Evolutionary conservation across 2,113 vertebrate genomes (phyloP).

Genomic region (Amazona guildingii): DNA sequence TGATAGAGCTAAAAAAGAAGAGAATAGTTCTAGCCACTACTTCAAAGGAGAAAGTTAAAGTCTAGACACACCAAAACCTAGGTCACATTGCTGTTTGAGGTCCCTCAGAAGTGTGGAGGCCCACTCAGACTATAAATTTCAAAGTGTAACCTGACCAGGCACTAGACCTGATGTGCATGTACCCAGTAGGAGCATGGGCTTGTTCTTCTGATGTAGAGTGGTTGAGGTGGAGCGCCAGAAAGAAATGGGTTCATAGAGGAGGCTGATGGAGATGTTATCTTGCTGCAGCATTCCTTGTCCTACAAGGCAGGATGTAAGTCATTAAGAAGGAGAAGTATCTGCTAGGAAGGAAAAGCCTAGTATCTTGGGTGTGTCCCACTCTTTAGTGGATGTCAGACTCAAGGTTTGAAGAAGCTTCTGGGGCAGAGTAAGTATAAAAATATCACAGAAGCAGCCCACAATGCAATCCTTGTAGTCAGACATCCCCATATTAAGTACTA

Average conservation of each 20-base stretch:
- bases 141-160: not conserved
- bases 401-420: not conserved
- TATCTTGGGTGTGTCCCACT: not conserved
- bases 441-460: not conserved
- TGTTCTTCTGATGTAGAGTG: not conserved
- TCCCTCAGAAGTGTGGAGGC: fast-evolving
- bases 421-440: not conserved
- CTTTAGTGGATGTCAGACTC: not conserved
- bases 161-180: not conserved
- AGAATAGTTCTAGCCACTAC: not conserved
- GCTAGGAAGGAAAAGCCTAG: not conserved
- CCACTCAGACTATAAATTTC: not conserved
- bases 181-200: fast-evolving
- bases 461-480: too few species aligned
- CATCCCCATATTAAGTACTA: not conserved
- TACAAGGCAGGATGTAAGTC: not conserved
- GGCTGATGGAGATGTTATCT: not conserved
- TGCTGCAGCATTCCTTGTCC: not conserved
- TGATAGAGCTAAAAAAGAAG: not conserved
- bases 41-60: not conserved
- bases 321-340: not conserved
- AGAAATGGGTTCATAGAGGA: not conserved
- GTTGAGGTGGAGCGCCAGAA: not conserved
- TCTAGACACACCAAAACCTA: not conserved
- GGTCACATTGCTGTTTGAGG: not conserved